A percentile compares a stretch with the other conserved stretches of the same genome.
Conservation (phyloP, 2,888 invertebrate species). For the Rhingia campestris region DNA sequence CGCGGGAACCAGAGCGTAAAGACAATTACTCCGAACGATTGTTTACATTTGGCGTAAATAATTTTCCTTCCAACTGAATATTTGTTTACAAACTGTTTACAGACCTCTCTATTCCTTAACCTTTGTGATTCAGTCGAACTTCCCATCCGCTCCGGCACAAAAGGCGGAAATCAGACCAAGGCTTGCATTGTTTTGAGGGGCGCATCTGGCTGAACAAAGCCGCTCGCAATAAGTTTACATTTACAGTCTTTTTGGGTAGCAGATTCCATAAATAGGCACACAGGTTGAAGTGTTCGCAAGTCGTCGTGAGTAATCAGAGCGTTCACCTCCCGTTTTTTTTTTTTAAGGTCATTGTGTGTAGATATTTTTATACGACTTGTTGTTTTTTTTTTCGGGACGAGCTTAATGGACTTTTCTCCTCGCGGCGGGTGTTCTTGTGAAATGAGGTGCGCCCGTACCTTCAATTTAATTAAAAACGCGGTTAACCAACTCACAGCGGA, state of each 20-base stretch:
- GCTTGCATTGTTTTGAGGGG: background rate
- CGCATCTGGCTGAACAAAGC: background rate
- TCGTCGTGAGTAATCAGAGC: constrained; percentile 27
- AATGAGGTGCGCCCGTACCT: constrained; percentile 24
- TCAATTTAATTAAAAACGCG: constrained; percentile 18
- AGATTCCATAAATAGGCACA: background rate
- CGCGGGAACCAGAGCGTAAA: background rate
- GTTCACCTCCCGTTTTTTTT: constrained; percentile 45
- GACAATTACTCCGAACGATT: constrained; percentile 2
- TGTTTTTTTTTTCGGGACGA: constrained; percentile 22
- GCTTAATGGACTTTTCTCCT: background rate
- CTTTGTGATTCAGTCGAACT: background rate
- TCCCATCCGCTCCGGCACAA: constrained; percentile 5
- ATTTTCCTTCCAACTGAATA: too few relatives aligned
- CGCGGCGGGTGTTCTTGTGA: constrained; percentile 1
- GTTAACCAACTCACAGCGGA: background rate
- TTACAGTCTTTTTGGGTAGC: constrained; percentile 12
- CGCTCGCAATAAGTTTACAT: constrained; percentile 6
- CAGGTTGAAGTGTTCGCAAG: too few relatives aligned
- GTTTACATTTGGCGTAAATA: background rate
- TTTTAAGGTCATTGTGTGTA: constrained; percentile 43
- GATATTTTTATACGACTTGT: constrained; percentile 30
- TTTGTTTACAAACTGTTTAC: too few relatives aligned
- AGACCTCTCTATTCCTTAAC: too few relatives aligned
- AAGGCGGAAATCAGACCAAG: constrained; percentile 22